Conservation (phyloP, 2,888 invertebrate species). For the Argyresthia goedartella region DNA sequence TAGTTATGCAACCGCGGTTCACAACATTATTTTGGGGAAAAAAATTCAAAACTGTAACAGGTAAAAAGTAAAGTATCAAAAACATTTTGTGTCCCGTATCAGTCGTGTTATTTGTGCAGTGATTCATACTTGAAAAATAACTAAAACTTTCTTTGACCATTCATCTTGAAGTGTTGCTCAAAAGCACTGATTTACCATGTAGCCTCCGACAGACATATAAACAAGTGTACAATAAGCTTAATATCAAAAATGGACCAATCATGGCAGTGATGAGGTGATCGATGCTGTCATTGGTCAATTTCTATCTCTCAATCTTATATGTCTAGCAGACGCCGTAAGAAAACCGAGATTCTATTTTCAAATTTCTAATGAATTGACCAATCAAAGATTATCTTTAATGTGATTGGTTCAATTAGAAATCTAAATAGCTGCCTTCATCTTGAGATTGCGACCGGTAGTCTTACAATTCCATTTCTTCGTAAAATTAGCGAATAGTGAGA, state of each 20-base stretch:
- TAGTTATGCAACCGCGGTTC: neutral
- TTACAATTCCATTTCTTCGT: neutral
- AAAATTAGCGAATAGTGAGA: neutral
- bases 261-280: slow-evolving; percentile 60
- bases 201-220: slow-evolving; percentile 69
- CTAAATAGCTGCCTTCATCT: slow-evolving; percentile 48
- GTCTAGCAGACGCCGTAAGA: slow-evolving; percentile 57
- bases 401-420: slow-evolving; percentile 40
- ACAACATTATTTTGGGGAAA: neutral
- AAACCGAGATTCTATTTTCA: slow-evolving; percentile 55
- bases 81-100: slow-evolving; percentile 68
- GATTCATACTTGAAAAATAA: slow-evolving; percentile 12
- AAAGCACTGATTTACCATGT: slow-evolving; percentile 57
- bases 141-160: slow-evolving; percentile 35
- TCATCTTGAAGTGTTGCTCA: slow-evolving; percentile 68
- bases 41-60: slow-evolving; percentile 45
- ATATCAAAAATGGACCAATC: slow-evolving; percentile 66
- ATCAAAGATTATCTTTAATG: neutral
- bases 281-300: slow-evolving; percentile 69
- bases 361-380: slow-evolving; percentile 24
- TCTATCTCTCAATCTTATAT: slow-evolving; percentile 48
- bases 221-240: slow-evolving; percentile 57
- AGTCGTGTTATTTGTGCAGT: slow-evolving; percentile 67
- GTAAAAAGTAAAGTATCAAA: slow-evolving; percentile 65
- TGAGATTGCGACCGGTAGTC: neutral